Evolutionary conservation across 37 sponge, comb jelly and placozoan species (phyloP), one percentile per base, ranked within the genome.

Genomic region (Mnemiopsis leidyi): DNA sequence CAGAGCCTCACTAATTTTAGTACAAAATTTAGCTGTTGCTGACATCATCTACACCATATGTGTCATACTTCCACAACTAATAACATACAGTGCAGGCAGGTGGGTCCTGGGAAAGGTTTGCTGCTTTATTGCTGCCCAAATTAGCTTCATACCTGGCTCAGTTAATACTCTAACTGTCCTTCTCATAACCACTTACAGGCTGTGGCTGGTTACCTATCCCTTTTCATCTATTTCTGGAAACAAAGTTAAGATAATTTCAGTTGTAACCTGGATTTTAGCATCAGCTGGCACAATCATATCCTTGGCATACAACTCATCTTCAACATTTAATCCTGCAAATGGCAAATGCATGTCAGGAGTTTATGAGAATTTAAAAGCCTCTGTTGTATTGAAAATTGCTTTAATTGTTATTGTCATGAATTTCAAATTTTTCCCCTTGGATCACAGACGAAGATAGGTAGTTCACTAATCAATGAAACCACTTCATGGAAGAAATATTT

Each of bases 141-240:
- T 85, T 38, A 40, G 90, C 25, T 40, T 85, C 29, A 26, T 85
- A 16, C 90, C 90, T 7, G 90, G 90, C 9, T 85, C 90, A 24
- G 61, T 38, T 3, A 85, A 85, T 37, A 29, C 90, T 25, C 90
- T 85, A 3, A 85, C 90, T 23, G 90, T 85, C 61, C 29, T 85
- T 3, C 61, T 40, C 29, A 85, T 85, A 1, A 40, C 90, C 40
- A 36, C 3, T 20, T 85, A 85, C 26, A 38, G 90, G 61, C 61
- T 85, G 24, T 16, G 61, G 18, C 48, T 85, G 48, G 35, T 85
- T 1, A 85, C 61, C 0, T 7, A 38, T 23, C 90, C 90, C 5
- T 85, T 85, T 61, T 40, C 23, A 1, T n/a, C 24, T 23, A 85
- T 38, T 18, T 38, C 90, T 23, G 21, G 7, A n/a, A 38, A 40